A percentile compares a stretch with the other conserved stretches of the same genome.
Conservation (phyloP, 2,797 vertebrate species). For the Sebastes steindachneri region DNA sequence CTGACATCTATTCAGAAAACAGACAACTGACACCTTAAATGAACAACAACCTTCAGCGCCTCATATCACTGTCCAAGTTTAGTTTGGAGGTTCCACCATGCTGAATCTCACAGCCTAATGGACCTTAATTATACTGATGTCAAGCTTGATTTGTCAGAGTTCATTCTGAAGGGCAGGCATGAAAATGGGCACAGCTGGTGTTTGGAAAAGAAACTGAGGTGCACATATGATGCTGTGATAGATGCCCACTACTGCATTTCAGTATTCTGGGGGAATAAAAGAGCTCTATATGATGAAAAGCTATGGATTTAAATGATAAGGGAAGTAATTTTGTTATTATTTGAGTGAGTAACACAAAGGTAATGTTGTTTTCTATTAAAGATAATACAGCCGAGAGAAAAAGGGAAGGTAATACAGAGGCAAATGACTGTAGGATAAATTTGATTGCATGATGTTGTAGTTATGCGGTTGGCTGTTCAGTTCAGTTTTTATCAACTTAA, state of each 20-base stretch:
- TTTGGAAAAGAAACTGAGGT: constrained; percentile 50
- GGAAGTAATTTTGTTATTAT: not conserved
- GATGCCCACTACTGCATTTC: constrained; percentile 14
- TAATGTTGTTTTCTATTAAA: not conserved
- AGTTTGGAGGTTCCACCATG: constrained; percentile 34
- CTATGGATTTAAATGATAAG: not conserved
- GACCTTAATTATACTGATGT: constrained; percentile 78
- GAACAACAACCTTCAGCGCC: constrained; percentile 39
- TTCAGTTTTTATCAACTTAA: constrained; percentile 3
- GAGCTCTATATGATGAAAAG: not conserved
- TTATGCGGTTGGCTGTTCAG: not conserved
- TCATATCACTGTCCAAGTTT: constrained; percentile 37
- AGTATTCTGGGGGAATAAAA: not conserved
- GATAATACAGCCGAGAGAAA: not conserved
- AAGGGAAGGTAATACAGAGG: not conserved
- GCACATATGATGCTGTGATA: constrained; percentile 52
- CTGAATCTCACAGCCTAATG: constrained; percentile 72
- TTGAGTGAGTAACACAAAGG: not conserved
- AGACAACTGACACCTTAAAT: constrained; percentile 10
- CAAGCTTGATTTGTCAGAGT: constrained; percentile 81
- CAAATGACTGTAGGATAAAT: not conserved
- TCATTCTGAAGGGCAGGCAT: constrained; percentile 75
- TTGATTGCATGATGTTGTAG: not conserved
- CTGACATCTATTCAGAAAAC: constrained; percentile 7
- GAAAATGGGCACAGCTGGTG: constrained; percentile 79